Conservation (phyloP, 1,140 invertebrate genomes). For the Copidosoma floridanum region DNA sequence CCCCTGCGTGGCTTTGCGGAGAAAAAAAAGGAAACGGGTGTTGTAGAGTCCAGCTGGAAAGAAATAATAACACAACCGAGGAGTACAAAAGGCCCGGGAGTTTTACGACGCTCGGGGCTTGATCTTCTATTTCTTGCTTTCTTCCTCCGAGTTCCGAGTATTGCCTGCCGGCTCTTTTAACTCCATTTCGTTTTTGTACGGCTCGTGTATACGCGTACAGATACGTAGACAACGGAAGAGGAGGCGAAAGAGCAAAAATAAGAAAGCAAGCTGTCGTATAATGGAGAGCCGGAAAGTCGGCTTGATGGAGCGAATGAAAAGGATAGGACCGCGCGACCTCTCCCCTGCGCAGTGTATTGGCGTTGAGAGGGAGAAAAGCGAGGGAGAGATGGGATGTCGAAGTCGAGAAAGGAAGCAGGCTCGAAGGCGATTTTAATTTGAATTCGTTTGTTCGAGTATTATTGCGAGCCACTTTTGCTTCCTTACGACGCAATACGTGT, state of each 20-base stretch:
- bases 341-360: too few relatives aligned
- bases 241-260: constrained; percentile 1
- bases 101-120: constrained; percentile 17
- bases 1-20: neutral
- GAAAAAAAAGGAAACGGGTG: neutral
- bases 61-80: constrained; percentile 13
- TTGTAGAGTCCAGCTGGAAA: neutral
- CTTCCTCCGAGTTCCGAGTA: too few relatives aligned
- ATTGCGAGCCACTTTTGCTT: too few relatives aligned
- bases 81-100: constrained; percentile 12
- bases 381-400: neutral
- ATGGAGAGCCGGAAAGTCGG: neutral
- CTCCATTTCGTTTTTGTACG: neutral
- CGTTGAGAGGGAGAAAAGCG: neutral
- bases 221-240: neutral
- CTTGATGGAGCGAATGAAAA: constrained; percentile 5
- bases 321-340: neutral
- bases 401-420: neutral
- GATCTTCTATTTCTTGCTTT: constrained; percentile 1
- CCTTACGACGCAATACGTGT: too few relatives aligned
- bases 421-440: neutral
- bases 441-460: neutral
- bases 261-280: neutral
- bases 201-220: too few relatives aligned
- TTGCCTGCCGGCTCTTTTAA: neutral